Evolutionary conservation across 2,797 vertebrate species (phyloP), one percentile per base, ranked within the genome.

Genomic region (Channa striata): DNA sequence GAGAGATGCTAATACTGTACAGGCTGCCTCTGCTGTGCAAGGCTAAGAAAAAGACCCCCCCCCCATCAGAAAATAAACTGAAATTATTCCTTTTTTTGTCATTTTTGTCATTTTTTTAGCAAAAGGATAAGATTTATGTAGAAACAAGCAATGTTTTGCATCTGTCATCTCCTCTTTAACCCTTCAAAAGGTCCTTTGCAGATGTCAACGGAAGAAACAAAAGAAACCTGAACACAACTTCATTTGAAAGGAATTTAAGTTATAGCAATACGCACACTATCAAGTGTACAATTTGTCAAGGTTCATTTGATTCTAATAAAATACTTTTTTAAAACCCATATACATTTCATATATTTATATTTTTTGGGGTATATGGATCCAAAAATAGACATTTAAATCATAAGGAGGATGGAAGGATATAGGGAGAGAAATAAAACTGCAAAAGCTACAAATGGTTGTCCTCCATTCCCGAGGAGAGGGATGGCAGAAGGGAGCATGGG

Each of bases 161-260:
- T 95, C 93, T 90, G 89, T 76, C 80, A 34, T 68, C 81, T 77
- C 64, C 59, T 62, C 69, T 71, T 74, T 59, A 83, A 80, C 78
- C 74, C 74, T 75, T 81, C 46, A 72, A 76, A 79, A 82, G 74
- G 90, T 93, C 86, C 87, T 93, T 89, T 91, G 92, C 91, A 93
- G 91, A 93, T 72, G 79, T 76, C 47, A 76, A 81, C 16, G 25
- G 37, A 78, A 62, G 48, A 78, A 83, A 85, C 58, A 85, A 89
- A 89, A 81, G 70, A 91, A 90, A 90, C 79, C 81, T 81, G 70
- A 92, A 91, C 85, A 91, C 94, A 94, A 93, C 91, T 93, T 95
- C 93, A 92, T 94, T 95, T 94, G 93, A 93, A 95, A 95, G 95
- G 93, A 30, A 95, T 95, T 96, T 96, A 96, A 94, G 91, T 96